Evolutionary conservation across 2,113 vertebrate genomes (phyloP).

Genomic region (Poeciliopsis occidentalis): DNA sequence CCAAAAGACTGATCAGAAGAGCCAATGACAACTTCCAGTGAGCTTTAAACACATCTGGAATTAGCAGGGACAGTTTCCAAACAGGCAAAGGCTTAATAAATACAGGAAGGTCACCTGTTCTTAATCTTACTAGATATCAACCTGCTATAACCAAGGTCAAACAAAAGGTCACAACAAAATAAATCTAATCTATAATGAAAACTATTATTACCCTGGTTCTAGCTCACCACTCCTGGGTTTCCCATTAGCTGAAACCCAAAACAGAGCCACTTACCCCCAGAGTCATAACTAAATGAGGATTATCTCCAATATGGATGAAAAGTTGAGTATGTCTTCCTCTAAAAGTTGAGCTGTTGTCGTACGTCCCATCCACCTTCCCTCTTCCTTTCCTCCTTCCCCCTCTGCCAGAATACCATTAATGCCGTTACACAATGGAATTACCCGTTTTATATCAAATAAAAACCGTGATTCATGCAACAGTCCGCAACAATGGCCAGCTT

Average conservation of each 20-base stretch:
- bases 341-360: slow-evolving; percentile 40
- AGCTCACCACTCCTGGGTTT: no score
- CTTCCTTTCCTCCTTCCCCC: slow-evolving; percentile 37
- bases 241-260: slow-evolving; percentile 41
- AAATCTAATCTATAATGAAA: no score
- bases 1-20: no score
- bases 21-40: no score
- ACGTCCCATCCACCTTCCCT: neutral
- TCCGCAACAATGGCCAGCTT: slow-evolving; percentile 64
- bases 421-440: slow-evolving; percentile 75
- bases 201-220: no score
- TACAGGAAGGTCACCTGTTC: slow-evolving; percentile 26
- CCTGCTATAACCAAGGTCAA: neutral
- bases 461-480: slow-evolving; percentile 59
- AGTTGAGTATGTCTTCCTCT: slow-evolving; percentile 63
- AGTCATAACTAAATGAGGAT: slow-evolving; percentile 59
- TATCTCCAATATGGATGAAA: slow-evolving; percentile 54
- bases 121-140: slow-evolving; percentile 37
- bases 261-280: slow-evolving; percentile 47
- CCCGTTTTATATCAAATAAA: slow-evolving; percentile 72
- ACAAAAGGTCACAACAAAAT: no score
- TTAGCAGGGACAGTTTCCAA: neutral
- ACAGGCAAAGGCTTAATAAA: slow-evolving; percentile 34
- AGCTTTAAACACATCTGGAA: no score
- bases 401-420: slow-evolving; percentile 69